Conservation (phyloP, 2,888 invertebrate species). For the Nemoura dubitans region DNA sequence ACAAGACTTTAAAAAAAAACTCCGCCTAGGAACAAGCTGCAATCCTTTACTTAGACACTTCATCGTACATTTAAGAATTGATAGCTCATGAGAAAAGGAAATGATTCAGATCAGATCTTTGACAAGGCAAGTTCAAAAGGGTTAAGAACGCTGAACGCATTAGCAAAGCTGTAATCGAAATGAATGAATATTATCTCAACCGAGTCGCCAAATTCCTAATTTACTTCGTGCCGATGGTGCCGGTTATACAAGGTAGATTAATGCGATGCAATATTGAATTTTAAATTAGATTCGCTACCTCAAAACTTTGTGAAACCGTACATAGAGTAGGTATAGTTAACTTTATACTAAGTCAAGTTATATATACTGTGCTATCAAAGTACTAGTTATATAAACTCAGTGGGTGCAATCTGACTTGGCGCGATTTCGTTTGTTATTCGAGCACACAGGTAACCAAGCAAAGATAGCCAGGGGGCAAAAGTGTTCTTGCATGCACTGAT, state of each 20-base stretch:
- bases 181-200: background rate
- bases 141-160: background rate
- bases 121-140: background rate
- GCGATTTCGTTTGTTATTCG: background rate
- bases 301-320: background rate
- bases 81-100: slow-evolving; percentile 22
- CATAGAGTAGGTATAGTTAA: background rate
- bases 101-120: slow-evolving; percentile 36
- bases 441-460: background rate
- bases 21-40: background rate
- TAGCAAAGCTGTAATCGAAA: background rate
- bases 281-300: background rate
- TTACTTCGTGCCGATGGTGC: background rate
- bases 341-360: too few relatives aligned
- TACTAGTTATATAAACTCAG: background rate
- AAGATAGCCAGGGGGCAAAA: background rate
- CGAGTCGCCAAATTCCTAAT: background rate
- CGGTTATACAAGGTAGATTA: background rate
- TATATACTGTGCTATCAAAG: background rate
- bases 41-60: slow-evolving; percentile 16
- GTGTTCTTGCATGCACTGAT: background rate
- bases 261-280: background rate
- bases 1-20: background rate
- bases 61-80: slow-evolving; percentile 2
- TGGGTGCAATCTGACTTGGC: background rate